Evolutionary conservation across 2,797 vertebrate species (phyloP), one percentile per base, ranked within the genome.

Genomic region (Pseudotriccus pelzelni): DNA sequence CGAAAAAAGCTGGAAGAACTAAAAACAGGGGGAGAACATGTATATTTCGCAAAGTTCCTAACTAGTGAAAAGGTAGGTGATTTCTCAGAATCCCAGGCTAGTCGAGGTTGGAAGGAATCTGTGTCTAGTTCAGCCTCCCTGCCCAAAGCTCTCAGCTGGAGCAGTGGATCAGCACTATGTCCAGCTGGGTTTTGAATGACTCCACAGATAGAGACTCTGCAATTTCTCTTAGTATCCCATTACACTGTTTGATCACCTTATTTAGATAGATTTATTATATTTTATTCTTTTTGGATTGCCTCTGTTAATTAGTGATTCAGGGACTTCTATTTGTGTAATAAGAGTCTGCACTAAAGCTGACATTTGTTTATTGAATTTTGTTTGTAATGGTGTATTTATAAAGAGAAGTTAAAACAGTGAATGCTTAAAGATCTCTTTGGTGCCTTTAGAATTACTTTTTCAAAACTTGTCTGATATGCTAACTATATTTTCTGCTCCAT

Each of bases 1-100:
- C 99, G 99, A 95, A 99, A 98, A 93, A 99, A 99, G 96, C 95
- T 99, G 92, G 99, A 99, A 94, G 99, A 99, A 95, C 97, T 99
- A 34, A 99, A 99, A 97, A 98, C 98, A 18, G 98, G 98, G 73
- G 99, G 99, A 87, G 99, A 99, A 15, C 99, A 99, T 14, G 99
- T 99, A 4, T 99, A 99, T 97, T 99, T 99, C 92, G 99, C 99
- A 3, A 99, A 99, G 97, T 99, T 99, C 95, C 98, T 99, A 85
- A 99, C 99, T 77, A 99, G 99, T 93, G 99, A 99, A 96, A 99
- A 99, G 99, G 99, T 99, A 97, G 2, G 69, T 83, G 39, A 4
- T 37, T 69, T 67, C 55, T 74, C 22, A 18, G n/a, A 63, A 59
- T 86, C 18, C 4, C 28, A 11, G 12, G 12, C 12, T 41, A 6